phyloP scores from a whole-genome alignment of 2,797 vertebrate genomes.

The Etheostoma perlongum region DNA sequence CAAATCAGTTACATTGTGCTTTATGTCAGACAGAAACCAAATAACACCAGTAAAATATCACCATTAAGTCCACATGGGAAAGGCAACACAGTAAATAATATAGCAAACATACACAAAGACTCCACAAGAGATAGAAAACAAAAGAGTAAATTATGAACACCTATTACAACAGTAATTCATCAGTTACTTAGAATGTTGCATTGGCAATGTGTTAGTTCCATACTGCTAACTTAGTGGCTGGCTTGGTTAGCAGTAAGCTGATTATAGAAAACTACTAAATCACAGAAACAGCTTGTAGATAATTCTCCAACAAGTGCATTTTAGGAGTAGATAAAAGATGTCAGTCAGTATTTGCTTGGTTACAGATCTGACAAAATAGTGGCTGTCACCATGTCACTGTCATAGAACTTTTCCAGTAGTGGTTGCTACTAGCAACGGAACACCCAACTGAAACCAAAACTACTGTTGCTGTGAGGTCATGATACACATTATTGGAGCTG shows the following conservation, averaged over 20 bases:
- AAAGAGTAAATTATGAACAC: neutral
- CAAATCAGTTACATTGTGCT: neutral
- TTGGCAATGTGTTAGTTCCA: neutral
- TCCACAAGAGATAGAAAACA: neutral
- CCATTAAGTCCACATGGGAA: neutral
- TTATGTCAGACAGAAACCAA: neutral
- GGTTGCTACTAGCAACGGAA: slow-evolving; percentile 1
- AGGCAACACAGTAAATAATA: neutral
- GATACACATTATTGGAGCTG: neutral
- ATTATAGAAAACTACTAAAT: neutral
- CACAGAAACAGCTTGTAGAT: neutral
- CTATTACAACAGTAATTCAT: too few species aligned
- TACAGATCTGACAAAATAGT: neutral
- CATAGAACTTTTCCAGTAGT: neutral
- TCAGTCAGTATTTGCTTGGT: neutral
- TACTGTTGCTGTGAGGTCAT: neutral
- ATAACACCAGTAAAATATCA: neutral
- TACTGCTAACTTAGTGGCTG: neutral
- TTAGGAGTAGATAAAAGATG: neutral
- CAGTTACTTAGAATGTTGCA: neutral
- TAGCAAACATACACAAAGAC: neutral
- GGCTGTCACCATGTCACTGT: neutral
- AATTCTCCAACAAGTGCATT: neutral
- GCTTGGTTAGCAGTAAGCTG: neutral
- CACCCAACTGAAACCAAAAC: neutral